Base-by-base conservation (phyloP, 2,113 vertebrate species). In the Perognathus longimembris region DNA sequence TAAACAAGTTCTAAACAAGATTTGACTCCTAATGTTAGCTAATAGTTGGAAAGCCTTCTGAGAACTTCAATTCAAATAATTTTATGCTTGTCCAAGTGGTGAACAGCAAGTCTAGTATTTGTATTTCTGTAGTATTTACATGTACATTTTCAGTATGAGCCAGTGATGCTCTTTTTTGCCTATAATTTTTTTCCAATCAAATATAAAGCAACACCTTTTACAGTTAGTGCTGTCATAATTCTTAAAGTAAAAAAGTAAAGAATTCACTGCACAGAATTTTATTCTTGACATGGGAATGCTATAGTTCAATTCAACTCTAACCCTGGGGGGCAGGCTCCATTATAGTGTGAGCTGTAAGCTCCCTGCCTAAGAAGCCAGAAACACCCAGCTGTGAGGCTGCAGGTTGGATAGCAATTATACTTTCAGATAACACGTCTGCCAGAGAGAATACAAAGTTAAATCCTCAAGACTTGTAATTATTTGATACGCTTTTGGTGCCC, bases 381-480 rank as follows among this genome's bases (percentile, higher is more conserved):
- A 63, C 78, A 86, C 76, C 95, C 91, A 69, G 71, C 66, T 83
- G 67, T 18, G 75, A 26, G 79, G 36, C 64, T 2, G 5, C 22
- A 73, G 64, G 85, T 94, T 74, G 61, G 86, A 38, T 38, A 79
- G 6, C 93, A 93, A 95, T 94, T 92, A 85, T 50, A 38, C 90
- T 95, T 93, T 73, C 76, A 92, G 64, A 88, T 77, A 88, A 84
- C 57, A 34, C 20, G 73, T 92, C 88, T 95, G 20, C 59, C 79
- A 86, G 45, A 82, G 61, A 81, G 86, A 96, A 88, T 69, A 96
- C 89, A 79, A 92, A 95, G 50, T 78, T 92, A 76, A 80, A 79
- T 66, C 34, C 67, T 42, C 71, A 64, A 93, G 88, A 94, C 92
- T 57, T 91, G 59, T 84, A 95, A 87, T 94, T 95, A 95, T 70